Percentiles rank a stretch among this genome's conserved stretches.
Evolutionary conservation across 2,797 vertebrate genomes (phyloP).

Genomic region (Phoxinus dragarum): DNA sequence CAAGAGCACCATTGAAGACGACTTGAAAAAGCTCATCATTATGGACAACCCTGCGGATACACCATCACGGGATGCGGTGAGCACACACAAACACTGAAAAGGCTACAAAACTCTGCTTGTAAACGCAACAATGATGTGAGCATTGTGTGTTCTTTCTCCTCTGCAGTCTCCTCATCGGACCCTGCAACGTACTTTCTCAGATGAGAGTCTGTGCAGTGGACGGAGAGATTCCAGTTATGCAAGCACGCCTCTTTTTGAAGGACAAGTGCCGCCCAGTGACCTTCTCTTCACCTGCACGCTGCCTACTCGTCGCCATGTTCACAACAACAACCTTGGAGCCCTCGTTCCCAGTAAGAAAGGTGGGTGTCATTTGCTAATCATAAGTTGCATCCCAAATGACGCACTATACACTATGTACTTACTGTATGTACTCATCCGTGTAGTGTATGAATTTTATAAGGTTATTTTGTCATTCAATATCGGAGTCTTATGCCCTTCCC

Average conservation of each 20-base stretch:
- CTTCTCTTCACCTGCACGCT: slow-evolving; percentile 89
- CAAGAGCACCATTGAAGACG: slow-evolving; percentile 92
- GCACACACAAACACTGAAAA: not conserved
- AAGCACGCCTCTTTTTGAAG: slow-evolving; percentile 75
- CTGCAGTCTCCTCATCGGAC: slow-evolving; percentile 84
- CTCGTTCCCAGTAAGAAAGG: slow-evolving; percentile 83
- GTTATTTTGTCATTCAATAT: too few relatives aligned
- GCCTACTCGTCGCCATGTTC: slow-evolving; percentile 82
- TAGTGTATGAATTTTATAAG: too few relatives aligned
- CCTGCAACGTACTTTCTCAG: slow-evolving; percentile 89
- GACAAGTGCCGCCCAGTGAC: slow-evolving; percentile 74
- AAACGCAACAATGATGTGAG: not conserved
- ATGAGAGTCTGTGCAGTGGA: slow-evolving; percentile 92
- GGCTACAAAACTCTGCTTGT: not conserved
- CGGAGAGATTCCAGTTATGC: slow-evolving; percentile 84
- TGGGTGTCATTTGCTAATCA: slow-evolving; percentile 63
- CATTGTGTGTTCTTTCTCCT: slow-evolving; percentile 18
- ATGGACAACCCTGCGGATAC: slow-evolving; percentile 85
- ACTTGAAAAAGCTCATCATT: slow-evolving; percentile 93
- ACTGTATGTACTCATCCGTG: too few relatives aligned
- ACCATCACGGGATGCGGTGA: slow-evolving; percentile 78
- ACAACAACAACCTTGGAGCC: slow-evolving; percentile 64
- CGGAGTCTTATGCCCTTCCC: too few relatives aligned
- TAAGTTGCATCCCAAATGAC: too few relatives aligned
- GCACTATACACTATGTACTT: too few relatives aligned